Evolutionary conservation across 2,888 invertebrate genomes (phyloP).

Genomic region (Apotomis betuletana): DNA sequence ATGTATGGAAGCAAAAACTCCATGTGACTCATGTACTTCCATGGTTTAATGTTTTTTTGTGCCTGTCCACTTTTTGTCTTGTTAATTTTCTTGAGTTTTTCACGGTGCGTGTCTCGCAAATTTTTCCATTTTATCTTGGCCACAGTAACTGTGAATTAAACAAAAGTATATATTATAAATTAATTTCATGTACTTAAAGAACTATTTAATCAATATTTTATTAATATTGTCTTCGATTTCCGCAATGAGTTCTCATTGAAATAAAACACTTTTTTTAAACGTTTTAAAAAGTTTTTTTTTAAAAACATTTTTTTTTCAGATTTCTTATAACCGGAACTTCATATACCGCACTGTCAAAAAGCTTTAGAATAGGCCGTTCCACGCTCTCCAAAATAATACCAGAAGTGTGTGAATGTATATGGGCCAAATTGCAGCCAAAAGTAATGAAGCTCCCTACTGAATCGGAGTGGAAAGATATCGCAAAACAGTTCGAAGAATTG

Average conservation of each 20-base stretch:
- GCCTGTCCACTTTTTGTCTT: constrained; percentile 44
- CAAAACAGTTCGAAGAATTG: constrained; percentile 20
- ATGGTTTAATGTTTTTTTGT: constrained; percentile 43
- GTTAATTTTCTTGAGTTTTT: constrained; percentile 42
- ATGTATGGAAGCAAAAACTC: constrained; percentile 43
- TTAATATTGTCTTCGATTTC: neutral
- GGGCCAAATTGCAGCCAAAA: constrained; percentile 26
- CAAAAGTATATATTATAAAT: constrained; percentile 34
- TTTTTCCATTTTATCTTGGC: constrained; percentile 44
- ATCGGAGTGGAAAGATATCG: constrained; percentile 12
- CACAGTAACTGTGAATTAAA: constrained; percentile 42
- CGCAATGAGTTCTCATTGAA: constrained; percentile 6
- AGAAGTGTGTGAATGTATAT: constrained; percentile 30
- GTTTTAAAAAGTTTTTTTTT: constrained; percentile 27
- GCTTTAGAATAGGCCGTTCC: constrained; percentile 26
- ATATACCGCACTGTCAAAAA: constrained; percentile 16
- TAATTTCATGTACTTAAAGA: constrained; percentile 37
- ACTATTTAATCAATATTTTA: constrained; percentile 21
- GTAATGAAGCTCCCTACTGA: constrained; percentile 15
- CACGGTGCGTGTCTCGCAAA: constrained; percentile 44
- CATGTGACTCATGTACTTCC: constrained; percentile 44
- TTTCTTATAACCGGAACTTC: constrained; percentile 39
- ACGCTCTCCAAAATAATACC: constrained; percentile 26
- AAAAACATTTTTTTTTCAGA: constrained; percentile 16
- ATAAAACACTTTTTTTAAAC: neutral